Percentiles rank a stretch among this genome's conserved stretches.
These are phyloP conservation scores for Saccopteryx leptura DNA, from an alignment of 2,113 vertebrate species.

Conservation along the genomic window DNA sequence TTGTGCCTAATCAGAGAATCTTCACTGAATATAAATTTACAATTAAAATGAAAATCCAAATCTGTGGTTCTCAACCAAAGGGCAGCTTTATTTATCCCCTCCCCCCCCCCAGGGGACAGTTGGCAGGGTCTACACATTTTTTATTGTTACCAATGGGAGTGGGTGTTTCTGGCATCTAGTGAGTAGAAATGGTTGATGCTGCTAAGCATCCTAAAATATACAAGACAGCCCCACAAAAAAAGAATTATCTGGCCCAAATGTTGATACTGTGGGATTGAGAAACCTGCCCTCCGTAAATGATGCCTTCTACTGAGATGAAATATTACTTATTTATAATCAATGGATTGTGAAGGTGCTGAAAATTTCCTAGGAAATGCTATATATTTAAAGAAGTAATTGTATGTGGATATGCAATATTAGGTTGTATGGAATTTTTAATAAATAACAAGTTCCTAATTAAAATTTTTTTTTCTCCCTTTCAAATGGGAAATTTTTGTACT, in stretches of 20 bases:
- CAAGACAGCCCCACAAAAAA: not conserved
- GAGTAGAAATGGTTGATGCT: not conserved
- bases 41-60: constrained; percentile 48
- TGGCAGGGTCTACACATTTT: not conserved
- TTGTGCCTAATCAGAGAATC: not conserved
- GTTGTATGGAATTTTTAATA: not conserved
- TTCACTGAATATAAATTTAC: constrained; percentile 41
- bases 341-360: not conserved
- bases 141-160: not conserved
- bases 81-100: not conserved
- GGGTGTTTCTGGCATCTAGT: not conserved
- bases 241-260: not conserved
- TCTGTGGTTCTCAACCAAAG: not conserved
- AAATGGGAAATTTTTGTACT: not conserved
- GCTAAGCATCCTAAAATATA: not conserved
- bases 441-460: not conserved
- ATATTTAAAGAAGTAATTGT: not conserved
- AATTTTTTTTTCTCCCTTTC: not conserved
- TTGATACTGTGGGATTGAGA: not conserved
- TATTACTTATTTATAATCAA: not conserved
- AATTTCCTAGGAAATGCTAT: not conserved
- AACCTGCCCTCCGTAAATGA: not conserved
- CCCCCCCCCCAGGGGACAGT: too few relatives aligned
- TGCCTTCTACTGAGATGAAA: not conserved
- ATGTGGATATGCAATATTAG: not conserved